Evolutionary conservation across 2,113 vertebrate species (phyloP), one percentile per base, ranked within the genome.

Genomic region (Osmerus mordax): DNA sequence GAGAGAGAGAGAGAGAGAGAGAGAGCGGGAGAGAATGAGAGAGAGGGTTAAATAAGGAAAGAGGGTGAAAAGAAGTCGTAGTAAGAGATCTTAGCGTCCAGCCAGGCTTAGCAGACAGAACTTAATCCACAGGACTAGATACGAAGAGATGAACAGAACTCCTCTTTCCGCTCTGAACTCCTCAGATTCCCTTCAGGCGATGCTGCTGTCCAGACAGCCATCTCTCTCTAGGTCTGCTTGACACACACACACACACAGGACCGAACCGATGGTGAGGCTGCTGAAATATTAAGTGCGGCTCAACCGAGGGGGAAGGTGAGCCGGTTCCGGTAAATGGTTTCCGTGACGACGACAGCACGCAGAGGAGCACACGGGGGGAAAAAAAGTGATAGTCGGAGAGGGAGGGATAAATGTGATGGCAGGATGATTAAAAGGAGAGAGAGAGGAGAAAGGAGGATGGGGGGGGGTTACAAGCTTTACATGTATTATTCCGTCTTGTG

Each of bases 271-370:
- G 75, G 36, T 58, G 0, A 76, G 80, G 76, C 79, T 59, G 62
- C 92, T 92, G 55, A 94, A 95, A 94, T 90, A 94, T 89, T 94
- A 92, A 93, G 90, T 86, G 75, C 16, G n/a, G 85, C 75, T 81
- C 80, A 80, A 89, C 83, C 68, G 68, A 84, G 75, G 85, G 75
- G 91, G 91, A 93, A 93, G 85, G 86, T 83, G 91, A 94, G 90
- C 78, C 72, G 81, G 83, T 84, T 73, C 80, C 84, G 56, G 87
- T 75, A 83, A 91, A 80, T 88, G 88, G 94, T 94, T 93, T 89
- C 93, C 93, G 91, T 92, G 93, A 95, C 94, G 93, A 95, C 94
- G 85, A 87, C 65, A 85, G 89, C 89, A 91, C 80, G 78, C 84
- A 75, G 79, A 89, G 89, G 81, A 86, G 86, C 83, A 85, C 81